Evolutionary conservation across 2,888 invertebrate genomes (phyloP).

Genomic region (Tachystola acroxantha): DNA sequence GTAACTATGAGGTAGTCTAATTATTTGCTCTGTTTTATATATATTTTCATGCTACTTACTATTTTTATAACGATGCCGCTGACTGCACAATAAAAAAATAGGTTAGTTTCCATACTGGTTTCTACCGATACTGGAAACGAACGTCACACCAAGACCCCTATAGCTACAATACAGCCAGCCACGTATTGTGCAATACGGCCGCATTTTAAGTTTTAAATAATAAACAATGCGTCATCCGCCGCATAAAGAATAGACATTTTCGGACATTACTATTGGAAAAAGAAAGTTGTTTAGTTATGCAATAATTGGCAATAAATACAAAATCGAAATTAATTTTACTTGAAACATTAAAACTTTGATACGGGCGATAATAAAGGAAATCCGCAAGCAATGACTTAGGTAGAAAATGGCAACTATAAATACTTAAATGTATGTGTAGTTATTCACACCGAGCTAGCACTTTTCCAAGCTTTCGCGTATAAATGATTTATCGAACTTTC

Average conservation of each 20-base stretch:
- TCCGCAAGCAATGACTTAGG: not conserved
- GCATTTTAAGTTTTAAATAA: slow-evolving; percentile 41
- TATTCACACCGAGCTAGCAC: slow-evolving; percentile 13
- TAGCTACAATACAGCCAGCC: slow-evolving; percentile 32
- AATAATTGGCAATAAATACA: slow-evolving; percentile 2
- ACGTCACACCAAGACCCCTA: slow-evolving; percentile 59
- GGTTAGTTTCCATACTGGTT: not conserved
- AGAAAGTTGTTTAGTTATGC: slow-evolving; percentile 16
- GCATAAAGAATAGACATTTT: slow-evolving; percentile 9
- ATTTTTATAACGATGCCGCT: no score
- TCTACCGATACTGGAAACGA: slow-evolving; percentile 34
- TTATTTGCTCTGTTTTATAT: no score
- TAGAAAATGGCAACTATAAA: not conserved
- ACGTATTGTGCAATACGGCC: slow-evolving; percentile 58
- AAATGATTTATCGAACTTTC: slow-evolving; percentile 24
- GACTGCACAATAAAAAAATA: no score
- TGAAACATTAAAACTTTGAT: not conserved
- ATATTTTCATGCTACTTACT: no score
- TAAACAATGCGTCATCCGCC: slow-evolving; percentile 33
- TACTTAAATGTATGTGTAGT: slow-evolving; percentile 5
- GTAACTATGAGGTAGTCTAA: no score
- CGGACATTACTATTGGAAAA: slow-evolving; percentile 15
- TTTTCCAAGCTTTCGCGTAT: slow-evolving; percentile 20
- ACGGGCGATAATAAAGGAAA: not conserved
- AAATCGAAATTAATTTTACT: not conserved